These are phyloP conservation scores for Clivina fossor DNA, from an alignment of 2,888 invertebrate genomes.

Conservation along the genomic window DNA sequence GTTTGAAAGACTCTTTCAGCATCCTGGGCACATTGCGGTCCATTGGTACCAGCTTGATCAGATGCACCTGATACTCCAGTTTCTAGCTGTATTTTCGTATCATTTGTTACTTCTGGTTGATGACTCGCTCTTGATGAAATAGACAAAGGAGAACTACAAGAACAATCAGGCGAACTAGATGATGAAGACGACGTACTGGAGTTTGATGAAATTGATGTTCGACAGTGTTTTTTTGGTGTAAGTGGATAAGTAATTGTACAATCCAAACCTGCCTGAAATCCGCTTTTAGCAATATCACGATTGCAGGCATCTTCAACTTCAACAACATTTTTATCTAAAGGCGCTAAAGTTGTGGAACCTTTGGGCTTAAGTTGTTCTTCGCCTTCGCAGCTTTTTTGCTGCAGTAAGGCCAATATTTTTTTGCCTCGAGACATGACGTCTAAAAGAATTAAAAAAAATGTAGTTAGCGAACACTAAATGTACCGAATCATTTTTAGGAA, in stretches of 20 bases:
- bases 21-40: background rate
- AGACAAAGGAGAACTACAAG: background rate
- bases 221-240: background rate
- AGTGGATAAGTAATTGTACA: background rate
- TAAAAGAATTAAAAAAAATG: too few relatives aligned
- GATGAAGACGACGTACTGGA: background rate
- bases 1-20: too few relatives aligned
- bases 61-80: background rate
- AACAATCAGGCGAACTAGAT: background rate
- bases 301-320: too few relatives aligned
- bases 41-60: background rate
- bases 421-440: too few relatives aligned
- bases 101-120: background rate
- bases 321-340: too few relatives aligned
- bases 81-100: background rate
- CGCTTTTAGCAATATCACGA: background rate
- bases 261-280: background rate
- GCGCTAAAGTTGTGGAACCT: too few relatives aligned
- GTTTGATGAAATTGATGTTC: background rate
- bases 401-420: too few relatives aligned
- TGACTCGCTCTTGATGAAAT: background rate
- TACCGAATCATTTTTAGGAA: too few relatives aligned
- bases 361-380: too few relatives aligned
- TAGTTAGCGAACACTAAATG: too few relatives aligned
- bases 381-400: too few relatives aligned